Percentiles rank a stretch among this genome's conserved stretches.
Conservation (phyloP, 2,113 vertebrate species). For the Probosciger aterrimus region DNA sequence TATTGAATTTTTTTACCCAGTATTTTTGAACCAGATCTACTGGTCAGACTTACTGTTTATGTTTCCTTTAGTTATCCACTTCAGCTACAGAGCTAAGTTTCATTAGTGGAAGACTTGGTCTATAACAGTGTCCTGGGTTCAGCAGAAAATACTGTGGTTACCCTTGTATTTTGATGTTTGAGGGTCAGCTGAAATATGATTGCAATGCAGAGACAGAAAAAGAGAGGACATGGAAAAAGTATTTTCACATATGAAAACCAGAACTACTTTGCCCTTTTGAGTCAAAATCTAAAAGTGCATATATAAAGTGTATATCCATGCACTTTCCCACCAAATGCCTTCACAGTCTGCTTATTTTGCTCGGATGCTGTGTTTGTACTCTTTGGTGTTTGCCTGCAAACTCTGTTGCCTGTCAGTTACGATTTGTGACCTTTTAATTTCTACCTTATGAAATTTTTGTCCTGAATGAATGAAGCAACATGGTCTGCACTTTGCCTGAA, state of each 20-base stretch:
- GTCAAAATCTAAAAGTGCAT: not conserved
- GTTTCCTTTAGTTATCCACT: not conserved
- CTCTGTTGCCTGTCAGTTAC: not conserved
- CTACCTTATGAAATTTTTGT: not conserved
- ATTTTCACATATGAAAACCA: not conserved
- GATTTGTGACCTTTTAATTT: not conserved
- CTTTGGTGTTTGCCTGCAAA: not conserved
- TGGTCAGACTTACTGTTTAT: not conserved
- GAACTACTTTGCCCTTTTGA: not conserved
- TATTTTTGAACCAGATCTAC: not conserved
- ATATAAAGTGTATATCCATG: not conserved
- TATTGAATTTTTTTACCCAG: not conserved
- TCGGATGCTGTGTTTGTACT: not conserved
- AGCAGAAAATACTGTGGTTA: not conserved
- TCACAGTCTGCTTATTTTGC: not conserved
- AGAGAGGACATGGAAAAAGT: not conserved
- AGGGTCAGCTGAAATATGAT: not conserved
- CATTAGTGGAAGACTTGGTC: not conserved
- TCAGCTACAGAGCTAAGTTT: not conserved
- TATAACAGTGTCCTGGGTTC: not conserved
- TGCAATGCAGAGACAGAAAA: not conserved
- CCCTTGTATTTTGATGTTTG: not conserved
- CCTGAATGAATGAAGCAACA: not conserved
- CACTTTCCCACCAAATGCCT: not conserved
- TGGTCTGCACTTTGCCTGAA: not conserved